Evolutionary conservation across 1,140 invertebrate species (phyloP).

Genomic region (Aphelinus certus): DNA sequence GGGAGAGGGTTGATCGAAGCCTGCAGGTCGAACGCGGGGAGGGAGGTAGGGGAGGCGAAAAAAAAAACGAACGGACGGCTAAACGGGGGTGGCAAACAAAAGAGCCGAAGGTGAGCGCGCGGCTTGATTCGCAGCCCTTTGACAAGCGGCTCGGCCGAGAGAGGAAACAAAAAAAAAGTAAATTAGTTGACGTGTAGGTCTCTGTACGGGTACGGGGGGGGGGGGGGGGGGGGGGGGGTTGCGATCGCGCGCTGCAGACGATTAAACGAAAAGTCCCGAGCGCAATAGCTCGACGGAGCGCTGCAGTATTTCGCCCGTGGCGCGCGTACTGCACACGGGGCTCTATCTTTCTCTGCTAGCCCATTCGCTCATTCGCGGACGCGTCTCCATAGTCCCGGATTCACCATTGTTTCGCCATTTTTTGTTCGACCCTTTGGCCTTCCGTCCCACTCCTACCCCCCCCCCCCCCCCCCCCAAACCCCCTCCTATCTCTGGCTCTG

Average conservation of each 20-base stretch:
- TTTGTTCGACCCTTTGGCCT: slow-evolving; percentile 43
- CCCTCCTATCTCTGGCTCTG: background rate
- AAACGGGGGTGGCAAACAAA: slow-evolving; percentile 17
- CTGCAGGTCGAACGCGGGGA: slow-evolving; percentile 41
- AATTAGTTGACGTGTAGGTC: slow-evolving; percentile 36
- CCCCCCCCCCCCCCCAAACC: background rate
- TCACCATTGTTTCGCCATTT: slow-evolving; percentile 52
- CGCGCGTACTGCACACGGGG: slow-evolving; percentile 2
- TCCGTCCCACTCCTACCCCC: background rate
- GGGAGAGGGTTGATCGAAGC: slow-evolving; percentile 48
- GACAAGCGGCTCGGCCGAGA: slow-evolving; percentile 5
- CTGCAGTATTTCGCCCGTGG: slow-evolving; percentile 40
- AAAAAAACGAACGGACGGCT: background rate
- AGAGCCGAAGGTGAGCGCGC: slow-evolving; percentile 6
- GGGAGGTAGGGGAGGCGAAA: background rate
- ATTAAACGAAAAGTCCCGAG: slow-evolving; percentile 41
- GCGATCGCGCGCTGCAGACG: slow-evolving; percentile 33
- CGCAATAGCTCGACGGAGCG: slow-evolving; percentile 37
- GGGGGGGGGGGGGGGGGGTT: slow-evolving; percentile 19
- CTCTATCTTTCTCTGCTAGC: background rate
- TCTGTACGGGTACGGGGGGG: background rate
- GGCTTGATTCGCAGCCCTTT: slow-evolving; percentile 36
- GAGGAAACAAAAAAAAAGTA: slow-evolving; percentile 17
- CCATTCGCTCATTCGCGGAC: background rate
- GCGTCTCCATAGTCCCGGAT: slow-evolving; percentile 28